Evolutionary conservation across 2,797 vertebrate species (phyloP).

Genomic region (Hylomyscus alleni): DNA sequence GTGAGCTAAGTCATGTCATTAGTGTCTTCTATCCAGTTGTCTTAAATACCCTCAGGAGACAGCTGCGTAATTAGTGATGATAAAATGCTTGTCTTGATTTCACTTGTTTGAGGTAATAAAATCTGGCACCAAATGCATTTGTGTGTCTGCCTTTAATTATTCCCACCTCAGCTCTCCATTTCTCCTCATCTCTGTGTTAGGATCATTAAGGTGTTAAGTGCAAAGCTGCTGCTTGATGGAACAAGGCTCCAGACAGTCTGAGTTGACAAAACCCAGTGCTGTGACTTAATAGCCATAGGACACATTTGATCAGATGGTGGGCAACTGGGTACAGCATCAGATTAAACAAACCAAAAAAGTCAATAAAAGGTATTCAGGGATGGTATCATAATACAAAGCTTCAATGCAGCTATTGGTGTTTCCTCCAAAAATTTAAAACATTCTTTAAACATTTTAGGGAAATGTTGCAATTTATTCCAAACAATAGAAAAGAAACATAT

Average conservation of each 20-base stretch:
- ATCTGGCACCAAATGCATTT: conserved; percentile 90
- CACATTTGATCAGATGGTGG: conserved; percentile 88
- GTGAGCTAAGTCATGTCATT: conserved; percentile 69
- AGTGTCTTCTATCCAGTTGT: conserved; percentile 81
- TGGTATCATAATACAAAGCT: background rate
- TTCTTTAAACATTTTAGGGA: conserved; percentile 43
- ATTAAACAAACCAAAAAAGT: conserved; percentile 43
- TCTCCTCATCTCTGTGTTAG: conserved; percentile 80
- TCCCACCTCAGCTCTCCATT: conserved; percentile 86
- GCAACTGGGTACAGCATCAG: conserved; percentile 75
- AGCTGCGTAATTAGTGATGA: conserved; percentile 87
- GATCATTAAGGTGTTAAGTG: conserved; percentile 91
- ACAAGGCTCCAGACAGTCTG: conserved; percentile 92
- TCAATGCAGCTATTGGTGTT: background rate
- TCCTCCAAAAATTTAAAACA: conserved; percentile 69
- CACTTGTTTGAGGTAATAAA: conserved; percentile 90
- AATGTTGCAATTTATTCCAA: conserved; percentile 18
- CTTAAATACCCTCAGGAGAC: conserved; percentile 80
- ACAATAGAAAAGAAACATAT: conserved; percentile 28
- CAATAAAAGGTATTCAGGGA: conserved; percentile 58
- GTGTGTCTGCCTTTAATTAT: conserved; percentile 88
- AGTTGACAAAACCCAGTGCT: conserved; percentile 84
- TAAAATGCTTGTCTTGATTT: conserved; percentile 89
- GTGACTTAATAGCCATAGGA: conserved; percentile 84
- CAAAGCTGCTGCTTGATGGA: conserved; percentile 86